These are phyloP conservation scores for Podarcis raffonei DNA, from an alignment of 2,113 vertebrate genomes.

Conservation along the genomic window DNA sequence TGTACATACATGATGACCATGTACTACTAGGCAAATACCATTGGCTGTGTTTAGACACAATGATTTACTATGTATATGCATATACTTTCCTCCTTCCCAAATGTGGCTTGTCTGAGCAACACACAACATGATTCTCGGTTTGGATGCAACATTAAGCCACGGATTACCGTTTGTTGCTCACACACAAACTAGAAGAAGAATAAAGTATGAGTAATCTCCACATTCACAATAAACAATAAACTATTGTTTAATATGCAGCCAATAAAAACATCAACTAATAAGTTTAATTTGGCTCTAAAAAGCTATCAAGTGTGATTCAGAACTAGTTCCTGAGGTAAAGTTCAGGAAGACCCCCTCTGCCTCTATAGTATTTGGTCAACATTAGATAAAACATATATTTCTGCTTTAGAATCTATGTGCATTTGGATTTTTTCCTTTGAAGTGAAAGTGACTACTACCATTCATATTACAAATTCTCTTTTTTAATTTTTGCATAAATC, in stretches of 20 bases:
- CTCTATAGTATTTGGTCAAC: neutral
- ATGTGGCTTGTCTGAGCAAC: too few relatives aligned
- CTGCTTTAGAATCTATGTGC: slow-evolving; percentile 5
- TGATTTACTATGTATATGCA: too few relatives aligned
- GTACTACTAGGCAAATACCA: neutral
- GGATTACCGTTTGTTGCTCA: neutral
- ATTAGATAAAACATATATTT: slow-evolving; percentile 27
- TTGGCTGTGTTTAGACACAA: too few relatives aligned
- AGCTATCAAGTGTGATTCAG: neutral
- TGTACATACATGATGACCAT: neutral
- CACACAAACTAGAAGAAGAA: neutral
- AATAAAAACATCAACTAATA: neutral
- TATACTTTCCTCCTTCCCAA: too few relatives aligned
- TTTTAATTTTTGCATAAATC: slow-evolving; percentile 15
- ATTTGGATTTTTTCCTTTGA: neutral
- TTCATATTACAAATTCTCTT: neutral
- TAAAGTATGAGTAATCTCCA: neutral
- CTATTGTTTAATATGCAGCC: too few relatives aligned
- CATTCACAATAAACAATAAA: neutral
- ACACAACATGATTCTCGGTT: too few relatives aligned
- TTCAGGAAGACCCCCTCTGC: neutral
- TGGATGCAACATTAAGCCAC: too few relatives aligned
- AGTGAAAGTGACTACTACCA: neutral
- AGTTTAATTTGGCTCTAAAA: neutral
- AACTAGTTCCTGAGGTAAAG: slow-evolving; percentile 9